These are phyloP conservation scores for Eospalax fontanierii DNA, from an alignment of 2,797 vertebrate species.

Conservation along the genomic window DNA sequence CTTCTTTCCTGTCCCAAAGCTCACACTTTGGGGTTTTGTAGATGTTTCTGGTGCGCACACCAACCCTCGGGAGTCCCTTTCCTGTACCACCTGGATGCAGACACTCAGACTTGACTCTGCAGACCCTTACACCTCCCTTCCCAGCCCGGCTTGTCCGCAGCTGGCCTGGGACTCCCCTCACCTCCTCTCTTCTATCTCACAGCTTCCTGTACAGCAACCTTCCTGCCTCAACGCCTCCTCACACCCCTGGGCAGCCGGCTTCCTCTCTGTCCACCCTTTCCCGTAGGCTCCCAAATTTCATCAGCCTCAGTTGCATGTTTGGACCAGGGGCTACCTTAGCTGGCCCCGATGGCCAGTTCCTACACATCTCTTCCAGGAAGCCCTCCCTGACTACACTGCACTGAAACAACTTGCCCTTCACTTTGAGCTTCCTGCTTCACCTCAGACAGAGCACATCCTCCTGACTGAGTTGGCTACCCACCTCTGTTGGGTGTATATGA, in stretches of 20 bases:
- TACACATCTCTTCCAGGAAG: slow-evolving; percentile 15
- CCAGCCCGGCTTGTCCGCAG: rapidly evolving
- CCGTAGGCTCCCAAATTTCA: neutral
- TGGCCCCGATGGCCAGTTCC: neutral
- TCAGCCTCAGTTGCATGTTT: rapidly evolving
- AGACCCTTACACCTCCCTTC: rapidly evolving
- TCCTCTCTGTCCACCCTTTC: neutral
- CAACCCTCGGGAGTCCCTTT: rapidly evolving
- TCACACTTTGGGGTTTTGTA: rapidly evolving
- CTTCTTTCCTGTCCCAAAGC: neutral
- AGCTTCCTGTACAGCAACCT: rapidly evolving
- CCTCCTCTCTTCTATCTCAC: neutral
- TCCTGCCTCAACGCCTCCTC: rapidly evolving
- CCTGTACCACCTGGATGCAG: neutral
- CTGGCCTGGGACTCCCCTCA: rapidly evolving
- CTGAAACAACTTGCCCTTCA: neutral
- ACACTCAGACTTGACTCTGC: rapidly evolving
- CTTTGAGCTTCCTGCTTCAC: neutral
- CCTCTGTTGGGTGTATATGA: rapidly evolving
- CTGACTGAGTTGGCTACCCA: no score
- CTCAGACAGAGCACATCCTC: no score
- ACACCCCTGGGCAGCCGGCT: no score
- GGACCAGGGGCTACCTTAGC: neutral
- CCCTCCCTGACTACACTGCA: neutral
- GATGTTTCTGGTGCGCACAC: rapidly evolving